Evolutionary conservation across 2,113 vertebrate species (phyloP), one percentile per base, ranked within the genome.

Genomic region (Onychostoma macrolepis): DNA sequence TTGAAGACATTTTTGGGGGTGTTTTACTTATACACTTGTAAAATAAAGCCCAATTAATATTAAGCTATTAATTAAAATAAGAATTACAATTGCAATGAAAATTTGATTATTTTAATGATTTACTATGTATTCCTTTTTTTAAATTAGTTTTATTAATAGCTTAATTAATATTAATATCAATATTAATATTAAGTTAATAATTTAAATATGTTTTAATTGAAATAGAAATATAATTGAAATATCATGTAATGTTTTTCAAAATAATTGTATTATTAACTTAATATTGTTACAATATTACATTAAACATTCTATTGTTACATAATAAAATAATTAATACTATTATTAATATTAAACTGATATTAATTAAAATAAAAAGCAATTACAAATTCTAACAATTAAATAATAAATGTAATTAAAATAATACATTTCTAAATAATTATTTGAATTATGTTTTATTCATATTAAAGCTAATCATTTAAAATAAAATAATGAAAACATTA

Each of bases 1-100:
- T 28, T 1, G 6, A 28, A 26, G 1, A 15, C 3, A 0, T 8
- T 1, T 19, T 9, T 2, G 0, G 0, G 24, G 2, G 30, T 1
- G 69, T 38, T 72, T 38, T 71, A 71, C 67, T 69, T 9, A 10
- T 4, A 4, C 67, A 10, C 19, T 7, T 36, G 15, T 19, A 38
- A 36, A 21, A 38, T 72, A 38, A 2, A 11, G 33, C 19, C 38
- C 0, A 21, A 36, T 13, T 21, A 21, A 63, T 17, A 17, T 8
- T 7, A 67, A 15, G 63, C 12, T 30, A 15, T 28, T 30, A 0
- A 17, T 15, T 17, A 30, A 67, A 69, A 69, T 2, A 2, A 65
- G 26, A 30, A 67, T 17, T 33, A 30, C 1, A 10, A n/a, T 33
- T 3, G 2, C 63, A 67, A 30, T 33, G 30, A 69, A 33, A 69